Percentiles rank a stretch among this genome's conserved stretches.
Conservation (phyloP, 2,797 vertebrate species). For the Erethizon dorsatum region DNA sequence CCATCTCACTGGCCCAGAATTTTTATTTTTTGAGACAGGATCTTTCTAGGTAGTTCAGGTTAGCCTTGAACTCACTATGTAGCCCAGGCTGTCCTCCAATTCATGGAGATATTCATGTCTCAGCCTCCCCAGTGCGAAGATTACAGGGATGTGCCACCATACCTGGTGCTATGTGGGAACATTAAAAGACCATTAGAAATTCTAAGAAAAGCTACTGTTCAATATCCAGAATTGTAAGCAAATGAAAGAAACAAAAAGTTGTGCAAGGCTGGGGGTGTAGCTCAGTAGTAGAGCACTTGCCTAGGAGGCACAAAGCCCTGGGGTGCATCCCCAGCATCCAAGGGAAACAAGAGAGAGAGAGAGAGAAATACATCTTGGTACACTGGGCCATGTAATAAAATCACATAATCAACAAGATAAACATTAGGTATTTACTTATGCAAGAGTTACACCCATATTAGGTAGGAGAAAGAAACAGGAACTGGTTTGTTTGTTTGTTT, state of each 20-base stretch:
- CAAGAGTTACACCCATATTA: neutral
- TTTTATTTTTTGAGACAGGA: neutral
- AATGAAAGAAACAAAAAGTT: constrained; percentile 9
- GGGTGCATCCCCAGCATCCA: neutral
- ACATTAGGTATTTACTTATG: neutral
- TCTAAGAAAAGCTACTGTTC: constrained; percentile 32
- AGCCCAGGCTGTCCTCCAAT: neutral
- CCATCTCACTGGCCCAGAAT: too few relatives aligned
- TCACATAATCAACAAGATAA: neutral
- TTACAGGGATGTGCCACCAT: neutral
- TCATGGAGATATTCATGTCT: neutral
- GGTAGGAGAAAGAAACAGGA: neutral
- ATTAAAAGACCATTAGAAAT: neutral
- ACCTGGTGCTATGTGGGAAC: neutral
- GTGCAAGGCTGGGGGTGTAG: neutral
- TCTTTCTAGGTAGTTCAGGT: neutral
- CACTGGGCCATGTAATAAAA: neutral
- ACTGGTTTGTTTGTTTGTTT: neutral
- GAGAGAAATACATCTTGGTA: neutral
- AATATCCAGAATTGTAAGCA: constrained; percentile 13
- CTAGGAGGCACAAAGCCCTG: neutral
- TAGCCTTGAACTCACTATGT: neutral
- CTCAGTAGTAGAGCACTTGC: neutral
- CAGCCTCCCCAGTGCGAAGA: neutral
- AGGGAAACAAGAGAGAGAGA: too few relatives aligned